Base-by-base conservation (phyloP, 2,797 vertebrate species). In the Chelon auratus region DNA sequence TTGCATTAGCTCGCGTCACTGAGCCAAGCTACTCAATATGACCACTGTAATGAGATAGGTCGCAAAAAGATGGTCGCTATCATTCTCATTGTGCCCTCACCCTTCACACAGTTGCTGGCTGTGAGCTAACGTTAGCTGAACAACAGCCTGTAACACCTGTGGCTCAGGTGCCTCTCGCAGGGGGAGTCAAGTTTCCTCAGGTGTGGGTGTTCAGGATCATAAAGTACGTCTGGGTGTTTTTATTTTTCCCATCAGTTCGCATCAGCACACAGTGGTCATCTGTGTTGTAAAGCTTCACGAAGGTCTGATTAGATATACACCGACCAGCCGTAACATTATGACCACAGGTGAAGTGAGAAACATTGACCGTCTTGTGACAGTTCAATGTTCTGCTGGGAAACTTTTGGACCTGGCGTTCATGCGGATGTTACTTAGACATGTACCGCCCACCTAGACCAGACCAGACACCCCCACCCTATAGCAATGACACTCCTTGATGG, bases 141-240 rank as follows among this genome's bases (percentile, higher is more conserved):
- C 39, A 69, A 51, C 51, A 68, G 54, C 20, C 62, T 45, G 6
- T 5, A 64, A 86, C 93, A 94, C 92, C 93, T 93, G 93, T 92
- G 87, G 93, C 88, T 87, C 78, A 85, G 87, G 77, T 88, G 82
- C 55, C 33, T 68, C 52, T 33, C 47, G 60, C 36, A 26, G 14
- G 5, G 18, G 68, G 77, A 77, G 72, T 91, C 84, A 47, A 60
- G 84, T 93, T 90, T 90, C 91, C 45, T 18, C 78, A 70, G 68
- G 74, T 73, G 60, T 78, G 55, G 43, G 61, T 69, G 62, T 60
- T 9, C 52, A 67, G 20, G 12, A 10, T 15, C 68, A 73, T 54
- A 50, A 52, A 64, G 40, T 42, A 20, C 39, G 43, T 54, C 48
- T 43, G 37, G 15, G 6, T 8, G 43, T 14, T 17, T 17, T 54